Evolutionary conservation across 2,113 vertebrate species (phyloP), one percentile per base, ranked within the genome.

Genomic region (Pollimyrus isidori): DNA sequence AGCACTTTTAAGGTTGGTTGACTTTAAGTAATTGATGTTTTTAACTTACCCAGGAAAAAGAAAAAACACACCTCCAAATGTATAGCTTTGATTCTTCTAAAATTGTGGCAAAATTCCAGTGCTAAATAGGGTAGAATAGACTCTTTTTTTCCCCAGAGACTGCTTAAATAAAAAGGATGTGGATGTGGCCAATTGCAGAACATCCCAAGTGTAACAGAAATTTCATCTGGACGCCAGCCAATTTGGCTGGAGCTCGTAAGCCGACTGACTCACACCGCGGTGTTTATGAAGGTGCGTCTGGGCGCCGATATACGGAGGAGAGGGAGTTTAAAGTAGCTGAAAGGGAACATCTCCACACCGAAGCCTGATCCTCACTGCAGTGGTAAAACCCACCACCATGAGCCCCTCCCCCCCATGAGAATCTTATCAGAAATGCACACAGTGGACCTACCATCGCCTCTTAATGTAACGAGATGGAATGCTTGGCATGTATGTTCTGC

Each of bases 81-180:
- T 19, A 80, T 80, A 80, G 35, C 35, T 42, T 42, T 76, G 73
- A 76, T 76, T 42, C 30, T 42, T 30, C 42, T 42, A 80, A 80
- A 80, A 80, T 19, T 6, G 73, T 80, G 73, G 35, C 73, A 80
- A 80, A 80, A 80, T 80, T 7, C 35, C 73, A 80, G 35, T 42
- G 69, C 39, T 15, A 39, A 76, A 46, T 69, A 52, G 11, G 21
- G 11, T 87, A 42, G 30, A 49, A 45, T 49, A 88, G 58, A 21
- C 2, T n/a, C 42, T 52, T 52, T 48, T 52, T 52, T 86, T 86
- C 3, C 26, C 26, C 58, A 23, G 48, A 89, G 49, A 56, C 15
- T 42, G 13, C 9, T 39, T 84, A 56, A 42, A 84, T 49, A n/a
- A 49, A 86, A 56, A 35, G 89, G 65, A 90, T n/a, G 76, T 91